A percentile compares a stretch with the other conserved stretches of the same genome.
These are phyloP conservation scores for Chlorops oryzae DNA, from an alignment of 1,140 invertebrate genomes.

Conservation along the genomic window DNA sequence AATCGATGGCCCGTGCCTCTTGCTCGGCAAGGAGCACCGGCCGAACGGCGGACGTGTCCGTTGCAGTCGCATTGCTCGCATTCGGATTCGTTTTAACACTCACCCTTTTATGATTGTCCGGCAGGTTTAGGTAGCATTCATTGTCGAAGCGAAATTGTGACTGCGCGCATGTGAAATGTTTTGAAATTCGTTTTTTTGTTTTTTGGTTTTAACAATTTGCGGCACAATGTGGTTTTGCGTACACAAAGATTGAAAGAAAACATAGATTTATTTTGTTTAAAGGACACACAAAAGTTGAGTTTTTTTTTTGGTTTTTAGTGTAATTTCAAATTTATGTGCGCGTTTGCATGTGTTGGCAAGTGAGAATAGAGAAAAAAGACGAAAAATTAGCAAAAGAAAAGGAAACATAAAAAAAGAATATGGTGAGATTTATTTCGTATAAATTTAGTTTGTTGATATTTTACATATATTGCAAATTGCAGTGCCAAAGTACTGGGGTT, in stretches of 20 bases:
- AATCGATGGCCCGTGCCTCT: slow-evolving; percentile 39
- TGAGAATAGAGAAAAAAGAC: no score
- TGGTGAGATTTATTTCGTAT: no score
- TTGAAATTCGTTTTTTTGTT: slow-evolving; percentile 2
- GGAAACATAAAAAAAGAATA: no score
- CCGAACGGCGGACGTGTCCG: slow-evolving; percentile 12
- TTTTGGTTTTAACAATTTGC: slow-evolving; percentile 4
- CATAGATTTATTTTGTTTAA: no score
- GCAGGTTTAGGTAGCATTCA: slow-evolving; percentile 91
- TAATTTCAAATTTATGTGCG: no score
- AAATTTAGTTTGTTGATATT: no score
- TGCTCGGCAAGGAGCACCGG: slow-evolving; percentile 34
- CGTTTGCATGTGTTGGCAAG: no score
- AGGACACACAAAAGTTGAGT: no score
- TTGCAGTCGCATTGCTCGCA: slow-evolving; percentile 18
- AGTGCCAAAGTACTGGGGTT: no score
- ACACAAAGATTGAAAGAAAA: background rate
- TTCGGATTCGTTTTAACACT: slow-evolving; percentile 55
- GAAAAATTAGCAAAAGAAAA: no score
- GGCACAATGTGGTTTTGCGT: background rate
- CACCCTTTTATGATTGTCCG: slow-evolving; percentile 93
- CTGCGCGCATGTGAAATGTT: slow-evolving; percentile 51
- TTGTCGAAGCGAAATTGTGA: slow-evolving; percentile 98
- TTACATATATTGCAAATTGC: no score
- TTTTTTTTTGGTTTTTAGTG: no score